Conservation (phyloP, 2,113 vertebrate genomes). For the Laticauda laticaudata region DNA sequence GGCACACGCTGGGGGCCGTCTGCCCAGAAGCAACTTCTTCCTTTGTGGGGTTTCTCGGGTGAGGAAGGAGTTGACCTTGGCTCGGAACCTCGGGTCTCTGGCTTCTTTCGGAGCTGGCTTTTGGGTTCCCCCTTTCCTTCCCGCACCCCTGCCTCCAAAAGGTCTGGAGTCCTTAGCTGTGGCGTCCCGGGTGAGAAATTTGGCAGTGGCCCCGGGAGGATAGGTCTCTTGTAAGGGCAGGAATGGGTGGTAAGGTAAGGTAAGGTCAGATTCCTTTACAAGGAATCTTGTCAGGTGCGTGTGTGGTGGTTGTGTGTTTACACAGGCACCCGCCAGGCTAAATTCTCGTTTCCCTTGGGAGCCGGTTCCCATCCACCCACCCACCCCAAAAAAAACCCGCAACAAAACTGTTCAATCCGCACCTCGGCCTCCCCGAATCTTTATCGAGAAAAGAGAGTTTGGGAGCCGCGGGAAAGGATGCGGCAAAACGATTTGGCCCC, state of each 20-base stretch:
- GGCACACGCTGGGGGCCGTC: neutral
- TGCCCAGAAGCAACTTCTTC: neutral
- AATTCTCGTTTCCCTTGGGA: neutral
- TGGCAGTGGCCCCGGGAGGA: neutral
- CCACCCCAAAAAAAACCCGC: too few relatives aligned
- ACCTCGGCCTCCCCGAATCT: neutral
- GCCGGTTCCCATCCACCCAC: too few relatives aligned
- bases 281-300: too few relatives aligned
- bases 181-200: neutral
- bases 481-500: neutral
- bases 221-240: neutral
- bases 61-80: neutral
- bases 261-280: too few relatives aligned
- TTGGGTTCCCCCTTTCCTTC: neutral
- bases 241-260: neutral
- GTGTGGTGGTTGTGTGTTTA: neutral
- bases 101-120: neutral
- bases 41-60: neutral
- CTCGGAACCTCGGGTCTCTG: neutral
- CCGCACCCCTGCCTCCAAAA: too few relatives aligned
- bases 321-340: neutral
- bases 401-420: neutral
- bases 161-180: neutral
- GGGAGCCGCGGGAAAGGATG: neutral
- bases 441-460: neutral